Conservation (phyloP, 2,113 vertebrate genomes). For the Ameiurus melas region DNA sequence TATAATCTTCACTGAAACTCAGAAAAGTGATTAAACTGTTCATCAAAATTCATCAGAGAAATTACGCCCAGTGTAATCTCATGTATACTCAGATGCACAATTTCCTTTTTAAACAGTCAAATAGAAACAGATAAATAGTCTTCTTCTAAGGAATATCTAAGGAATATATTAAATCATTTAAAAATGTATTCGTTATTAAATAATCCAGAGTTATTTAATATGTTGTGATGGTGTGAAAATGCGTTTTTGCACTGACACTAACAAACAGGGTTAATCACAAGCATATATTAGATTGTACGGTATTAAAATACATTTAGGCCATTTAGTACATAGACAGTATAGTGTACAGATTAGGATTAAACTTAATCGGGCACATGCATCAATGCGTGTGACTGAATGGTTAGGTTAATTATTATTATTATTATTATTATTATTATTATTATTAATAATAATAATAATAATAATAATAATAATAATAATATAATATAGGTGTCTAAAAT, state of each 20-base stretch:
- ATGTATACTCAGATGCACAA: not conserved
- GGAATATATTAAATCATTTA: not conserved
- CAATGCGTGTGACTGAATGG: not conserved
- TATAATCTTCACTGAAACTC: not conserved
- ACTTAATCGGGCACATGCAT: not conserved
- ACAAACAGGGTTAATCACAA: not conserved
- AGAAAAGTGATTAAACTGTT: not conserved
- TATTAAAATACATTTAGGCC: not conserved
- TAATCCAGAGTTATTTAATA: not conserved
- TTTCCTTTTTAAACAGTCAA: not conserved
- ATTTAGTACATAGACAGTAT: not conserved
- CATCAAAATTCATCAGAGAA: not conserved
- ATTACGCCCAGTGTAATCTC: too few relatives aligned
- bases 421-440: not conserved
- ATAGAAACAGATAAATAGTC: not conserved
- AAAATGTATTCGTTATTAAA: too few relatives aligned
- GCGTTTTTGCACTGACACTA: not conserved
- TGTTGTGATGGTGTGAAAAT: not conserved
- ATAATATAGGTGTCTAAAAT: not conserved
- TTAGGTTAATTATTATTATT: not conserved
- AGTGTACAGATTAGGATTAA: not conserved
- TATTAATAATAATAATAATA: not conserved
- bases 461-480: not conserved
- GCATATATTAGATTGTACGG: not conserved
- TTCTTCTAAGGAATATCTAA: not conserved